Percentiles rank a stretch among this genome's conserved stretches.
phyloP scores from a whole-genome alignment of 1,140 invertebrate species.

The Cardiocondyla obscurior region DNA sequence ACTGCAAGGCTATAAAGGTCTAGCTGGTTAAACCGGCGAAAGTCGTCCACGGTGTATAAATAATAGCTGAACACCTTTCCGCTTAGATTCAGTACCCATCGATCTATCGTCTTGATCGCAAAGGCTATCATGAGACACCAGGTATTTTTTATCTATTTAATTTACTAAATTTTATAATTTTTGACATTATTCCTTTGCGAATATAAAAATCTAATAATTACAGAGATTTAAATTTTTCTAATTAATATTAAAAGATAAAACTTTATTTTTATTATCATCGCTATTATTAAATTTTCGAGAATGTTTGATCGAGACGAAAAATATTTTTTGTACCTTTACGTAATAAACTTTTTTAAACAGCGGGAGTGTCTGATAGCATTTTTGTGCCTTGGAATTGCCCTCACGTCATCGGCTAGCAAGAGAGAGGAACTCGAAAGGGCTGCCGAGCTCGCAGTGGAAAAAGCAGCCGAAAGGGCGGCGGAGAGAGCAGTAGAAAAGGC shows the following conservation, averaged over 20 bases:
- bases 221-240: neutral
- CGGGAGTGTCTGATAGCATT: conserved; percentile 52
- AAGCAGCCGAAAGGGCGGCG: conserved; percentile 79
- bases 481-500: conserved; percentile 81
- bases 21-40: conserved; percentile 72
- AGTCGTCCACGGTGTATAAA: conserved; percentile 79
- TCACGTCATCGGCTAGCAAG: conserved; percentile 63
- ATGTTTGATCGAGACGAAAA: too few species aligned
- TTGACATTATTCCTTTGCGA: neutral
- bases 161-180: neutral
- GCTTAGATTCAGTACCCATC: conserved; percentile 71
- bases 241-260: neutral
- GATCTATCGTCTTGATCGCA: conserved; percentile 52
- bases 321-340: neutral
- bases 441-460: conserved; percentile 80
- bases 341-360: conserved; percentile 15
- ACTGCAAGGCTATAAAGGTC: conserved; percentile 66
- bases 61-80: conserved; percentile 70
- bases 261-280: too few species aligned
- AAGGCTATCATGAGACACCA: conserved; percentile 65
- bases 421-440: conserved; percentile 79
- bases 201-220: neutral
- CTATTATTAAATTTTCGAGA: too few species aligned
- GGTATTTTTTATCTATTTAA: conserved; percentile 56
- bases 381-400: conserved; percentile 60